phyloP scores from a whole-genome alignment of 2,797 vertebrate genomes.

The Sebastes taczanowskii region DNA sequence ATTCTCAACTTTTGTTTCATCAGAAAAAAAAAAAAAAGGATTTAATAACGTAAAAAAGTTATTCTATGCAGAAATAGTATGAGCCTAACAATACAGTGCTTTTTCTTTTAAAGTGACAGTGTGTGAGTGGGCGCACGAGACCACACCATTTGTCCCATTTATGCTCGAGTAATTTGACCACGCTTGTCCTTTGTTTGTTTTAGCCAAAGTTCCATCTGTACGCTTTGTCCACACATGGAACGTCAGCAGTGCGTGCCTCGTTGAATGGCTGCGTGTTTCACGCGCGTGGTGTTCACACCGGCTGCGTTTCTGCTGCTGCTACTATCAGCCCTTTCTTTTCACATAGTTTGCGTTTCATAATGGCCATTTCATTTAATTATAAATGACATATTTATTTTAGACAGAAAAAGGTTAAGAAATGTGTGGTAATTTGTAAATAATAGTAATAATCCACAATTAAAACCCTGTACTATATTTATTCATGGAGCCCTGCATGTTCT shows the following conservation, averaged over 20 bases:
- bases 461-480: too few relatives aligned
- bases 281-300: too few relatives aligned
- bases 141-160: not conserved
- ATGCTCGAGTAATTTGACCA: too few relatives aligned
- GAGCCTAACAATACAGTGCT: not conserved
- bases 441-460: too few relatives aligned
- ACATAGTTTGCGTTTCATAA: not conserved
- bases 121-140: not conserved
- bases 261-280: too few relatives aligned
- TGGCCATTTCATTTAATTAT: not conserved
- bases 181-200: not conserved
- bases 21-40: not conserved
- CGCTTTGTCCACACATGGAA: too few relatives aligned
- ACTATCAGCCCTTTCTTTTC: not conserved
- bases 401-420: not conserved
- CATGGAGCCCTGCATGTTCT: too few relatives aligned
- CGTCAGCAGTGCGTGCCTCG: too few relatives aligned
- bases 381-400: not conserved
- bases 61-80: not conserved
- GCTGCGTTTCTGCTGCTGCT: not conserved
- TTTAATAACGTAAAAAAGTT: not conserved
- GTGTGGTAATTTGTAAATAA: too few relatives aligned
- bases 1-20: not conserved
- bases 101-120: not conserved
- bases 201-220: not conserved